Evolutionary conservation across 2,888 invertebrate species (phyloP).

Genomic region (Conops quadrifasciatus): DNA sequence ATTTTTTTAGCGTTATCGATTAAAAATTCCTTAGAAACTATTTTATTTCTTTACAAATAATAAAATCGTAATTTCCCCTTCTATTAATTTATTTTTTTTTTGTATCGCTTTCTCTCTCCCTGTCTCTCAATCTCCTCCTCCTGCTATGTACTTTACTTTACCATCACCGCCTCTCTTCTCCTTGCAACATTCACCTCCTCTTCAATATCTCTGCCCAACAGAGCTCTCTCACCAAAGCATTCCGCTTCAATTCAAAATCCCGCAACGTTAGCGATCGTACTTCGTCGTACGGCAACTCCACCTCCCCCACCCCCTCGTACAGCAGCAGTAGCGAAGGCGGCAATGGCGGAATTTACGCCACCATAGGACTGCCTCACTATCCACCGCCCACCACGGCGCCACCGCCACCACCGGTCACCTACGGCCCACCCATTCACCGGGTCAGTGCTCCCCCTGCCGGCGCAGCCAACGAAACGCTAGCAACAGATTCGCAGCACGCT

Average conservation of each 20-base stretch:
- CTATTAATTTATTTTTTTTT: neutral
- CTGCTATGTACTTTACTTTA: neutral
- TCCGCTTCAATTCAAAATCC: constrained; percentile 64
- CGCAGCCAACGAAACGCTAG: constrained; percentile 44
- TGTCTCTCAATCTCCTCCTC: neutral
- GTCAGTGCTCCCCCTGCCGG: constrained; percentile 63
- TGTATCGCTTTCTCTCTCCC: neutral
- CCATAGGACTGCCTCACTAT: constrained; percentile 59
- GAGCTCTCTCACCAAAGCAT: constrained; percentile 66
- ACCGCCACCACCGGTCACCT: constrained; percentile 57
- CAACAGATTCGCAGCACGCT: constrained; percentile 55
- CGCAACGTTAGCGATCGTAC: constrained; percentile 59
- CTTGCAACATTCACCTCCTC: neutral
- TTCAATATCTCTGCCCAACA: constrained; percentile 37
- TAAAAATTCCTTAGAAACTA: too few species aligned
- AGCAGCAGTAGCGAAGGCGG: constrained; percentile 64
- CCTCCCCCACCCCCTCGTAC: constrained; percentile 66
- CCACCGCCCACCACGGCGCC: constrained; percentile 62
- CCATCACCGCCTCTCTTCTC: constrained; percentile 19
- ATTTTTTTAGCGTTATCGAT: too few species aligned
- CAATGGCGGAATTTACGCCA: constrained; percentile 65
- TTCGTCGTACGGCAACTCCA: constrained; percentile 65
- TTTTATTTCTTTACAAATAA: too few species aligned
- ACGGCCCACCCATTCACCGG: constrained; percentile 59
- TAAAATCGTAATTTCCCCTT: too few species aligned